Evolutionary conservation across 1,140 invertebrate species (phyloP), one percentile per base, ranked within the genome.

Genomic region (Ostrea edulis): DNA sequence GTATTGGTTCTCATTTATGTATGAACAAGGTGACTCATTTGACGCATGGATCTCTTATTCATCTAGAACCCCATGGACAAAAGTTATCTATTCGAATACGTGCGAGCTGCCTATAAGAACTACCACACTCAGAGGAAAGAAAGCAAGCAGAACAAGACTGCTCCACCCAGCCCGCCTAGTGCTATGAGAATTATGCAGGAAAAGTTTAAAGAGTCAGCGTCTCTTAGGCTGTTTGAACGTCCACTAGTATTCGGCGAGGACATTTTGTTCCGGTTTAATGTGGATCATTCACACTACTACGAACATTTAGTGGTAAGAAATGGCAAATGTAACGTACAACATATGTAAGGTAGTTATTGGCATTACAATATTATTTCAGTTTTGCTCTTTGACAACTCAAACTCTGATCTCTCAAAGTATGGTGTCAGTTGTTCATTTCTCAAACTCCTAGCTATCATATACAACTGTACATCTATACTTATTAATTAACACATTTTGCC

Each of bases 141-240:
- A 25, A 29, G 25, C 68, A 77, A 11, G 2, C 29, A 2, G 29
- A 25, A 17, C 68, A 77, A 14, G 9, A 77, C 25, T 4, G 68
- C 22, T n/a, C n/a, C n/a, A n/a, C n/a, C n/a, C n/a, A n/a, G n/a
- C n/a, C n/a, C n/a, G 8, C 22, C 29, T 25, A 35, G 29, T 77
- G 25, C 68, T 77, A 25, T 5, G 25, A 77, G 35, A 77, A 77
- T 77, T 77, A 29, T 77, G 22, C 68, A 77, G 29, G 68, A 77
- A 29, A 12, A 77, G 12, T 77, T 77, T 25, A 77, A 35, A 35
- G 11, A 77, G 0, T 12, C 9, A 14, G 1, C 68, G 7, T 29
- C 4, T 4, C 12, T 77, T 2, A 9, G 14, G 5, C 9, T 77
- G 25, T 2, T 77, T 2, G 12, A 35, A 29, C 68, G 25, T 11